phyloP scores from a whole-genome alignment of 2,888 invertebrate genomes.

The Sarcophaga caerulescens region DNA sequence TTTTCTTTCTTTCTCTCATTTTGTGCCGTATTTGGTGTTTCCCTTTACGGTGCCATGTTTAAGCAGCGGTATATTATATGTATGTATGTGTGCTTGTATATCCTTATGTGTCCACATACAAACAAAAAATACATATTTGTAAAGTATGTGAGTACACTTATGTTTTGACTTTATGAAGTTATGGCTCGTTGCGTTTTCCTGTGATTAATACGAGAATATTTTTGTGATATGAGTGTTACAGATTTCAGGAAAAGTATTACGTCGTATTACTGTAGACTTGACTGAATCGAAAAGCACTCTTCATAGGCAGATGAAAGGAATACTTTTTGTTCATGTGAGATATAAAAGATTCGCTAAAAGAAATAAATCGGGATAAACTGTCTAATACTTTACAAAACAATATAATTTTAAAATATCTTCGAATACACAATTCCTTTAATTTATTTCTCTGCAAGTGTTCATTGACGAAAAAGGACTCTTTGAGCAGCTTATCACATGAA shows the following conservation, averaged over 20 bases:
- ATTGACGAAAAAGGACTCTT: no score
- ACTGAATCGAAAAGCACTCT: constrained; percentile 11
- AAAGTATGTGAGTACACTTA: neutral
- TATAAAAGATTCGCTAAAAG: no score
- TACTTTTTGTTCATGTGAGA: no score
- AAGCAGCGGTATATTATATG: neutral
- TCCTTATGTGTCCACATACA: neutral
- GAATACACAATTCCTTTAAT: no score
- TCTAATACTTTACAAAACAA: no score
- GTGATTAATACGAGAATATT: constrained; percentile 67
- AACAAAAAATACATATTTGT: neutral
- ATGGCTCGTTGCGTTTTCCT: constrained; percentile 66
- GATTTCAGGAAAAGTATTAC: constrained; percentile 32
- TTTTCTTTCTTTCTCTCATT: constrained; percentile 1
- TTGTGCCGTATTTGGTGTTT: neutral
- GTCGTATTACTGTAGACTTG: neutral
- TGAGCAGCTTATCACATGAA: no score
- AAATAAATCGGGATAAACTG: no score
- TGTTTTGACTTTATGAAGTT: constrained; percentile 62
- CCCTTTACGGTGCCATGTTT: neutral
- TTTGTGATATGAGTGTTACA: constrained; percentile 34
- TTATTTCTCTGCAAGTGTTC: no score
- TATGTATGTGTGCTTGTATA: no score
- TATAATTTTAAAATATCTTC: no score
- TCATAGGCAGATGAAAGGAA: neutral